These are phyloP conservation scores for Anagyrus pseudococci DNA, from an alignment of 2,888 invertebrate species.

Conservation along the genomic window DNA sequence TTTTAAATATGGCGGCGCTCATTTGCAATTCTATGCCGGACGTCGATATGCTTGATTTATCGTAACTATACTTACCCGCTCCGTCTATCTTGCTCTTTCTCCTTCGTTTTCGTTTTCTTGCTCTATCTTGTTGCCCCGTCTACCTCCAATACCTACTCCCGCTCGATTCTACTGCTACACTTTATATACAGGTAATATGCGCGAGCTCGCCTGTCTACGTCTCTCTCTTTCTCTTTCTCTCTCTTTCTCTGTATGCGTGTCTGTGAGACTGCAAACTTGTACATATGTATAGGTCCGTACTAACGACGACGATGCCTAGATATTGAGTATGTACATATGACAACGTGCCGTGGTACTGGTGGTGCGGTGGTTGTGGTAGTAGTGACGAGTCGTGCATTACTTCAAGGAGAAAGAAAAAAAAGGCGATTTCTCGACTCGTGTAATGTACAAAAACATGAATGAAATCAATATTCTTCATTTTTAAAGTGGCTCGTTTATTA, in stretches of 20 bases:
- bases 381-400: too few relatives aligned
- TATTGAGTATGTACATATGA: too few relatives aligned
- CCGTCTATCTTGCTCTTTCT: conserved; percentile 39
- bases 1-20: conserved; percentile 59
- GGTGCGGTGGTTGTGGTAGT: too few relatives aligned
- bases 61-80: conserved; percentile 55
- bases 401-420: too few relatives aligned
- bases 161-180: conserved; percentile 43
- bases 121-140: neutral
- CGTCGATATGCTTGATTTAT: conserved; percentile 61
- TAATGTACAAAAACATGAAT: too few relatives aligned
- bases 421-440: too few relatives aligned
- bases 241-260: neutral
- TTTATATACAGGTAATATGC: conserved; percentile 32
- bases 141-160: conserved; percentile 37
- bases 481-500: too few relatives aligned
- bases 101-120: conserved; percentile 8
- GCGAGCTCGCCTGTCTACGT: neutral
- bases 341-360: too few relatives aligned
- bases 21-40: conserved; percentile 61
- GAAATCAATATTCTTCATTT: too few relatives aligned
- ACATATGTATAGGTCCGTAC: too few relatives aligned
- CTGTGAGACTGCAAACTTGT: too few relatives aligned
- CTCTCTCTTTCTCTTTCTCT: neutral
- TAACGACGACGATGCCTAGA: too few relatives aligned